phyloP scores from a whole-genome alignment of 2,113 vertebrate genomes.

The Talpa occidentalis region DNA sequence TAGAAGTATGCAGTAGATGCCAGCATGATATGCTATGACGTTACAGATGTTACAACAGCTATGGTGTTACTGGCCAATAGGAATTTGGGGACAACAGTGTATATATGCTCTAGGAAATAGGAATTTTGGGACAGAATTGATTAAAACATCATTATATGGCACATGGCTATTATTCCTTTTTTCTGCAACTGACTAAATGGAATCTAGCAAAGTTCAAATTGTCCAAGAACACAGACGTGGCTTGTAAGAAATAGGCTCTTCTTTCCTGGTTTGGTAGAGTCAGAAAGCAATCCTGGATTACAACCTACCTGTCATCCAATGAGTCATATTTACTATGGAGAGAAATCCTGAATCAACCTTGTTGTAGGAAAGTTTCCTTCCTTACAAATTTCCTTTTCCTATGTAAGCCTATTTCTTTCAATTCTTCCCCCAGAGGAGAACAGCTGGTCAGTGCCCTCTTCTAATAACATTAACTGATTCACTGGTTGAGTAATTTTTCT shows the following conservation, averaged over 20 bases:
- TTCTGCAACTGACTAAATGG: background rate
- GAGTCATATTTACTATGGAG: background rate
- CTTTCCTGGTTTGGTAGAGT: background rate
- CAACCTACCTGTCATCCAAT: background rate
- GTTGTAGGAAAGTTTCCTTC: background rate
- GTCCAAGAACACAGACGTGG: background rate
- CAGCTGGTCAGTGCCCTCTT: constrained; percentile 70
- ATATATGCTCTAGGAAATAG: background rate
- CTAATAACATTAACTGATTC: constrained; percentile 69
- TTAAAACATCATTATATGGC: background rate
- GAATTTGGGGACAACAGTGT: background rate
- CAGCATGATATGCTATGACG: background rate
- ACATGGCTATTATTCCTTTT: background rate
- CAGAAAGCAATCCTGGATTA: background rate
- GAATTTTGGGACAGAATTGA: background rate
- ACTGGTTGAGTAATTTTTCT: constrained; percentile 66
- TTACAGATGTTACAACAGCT: background rate
- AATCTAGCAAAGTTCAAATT: background rate
- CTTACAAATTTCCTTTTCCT: constrained; percentile 53
- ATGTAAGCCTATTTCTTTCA: constrained; percentile 47
- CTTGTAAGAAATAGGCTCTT: background rate
- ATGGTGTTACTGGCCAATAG: background rate
- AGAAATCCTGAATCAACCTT: background rate
- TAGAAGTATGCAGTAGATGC: background rate
- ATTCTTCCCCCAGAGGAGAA: constrained; percentile 23